Conservation (phyloP, 2,797 vertebrate genomes). For the Helostoma temminkii region DNA sequence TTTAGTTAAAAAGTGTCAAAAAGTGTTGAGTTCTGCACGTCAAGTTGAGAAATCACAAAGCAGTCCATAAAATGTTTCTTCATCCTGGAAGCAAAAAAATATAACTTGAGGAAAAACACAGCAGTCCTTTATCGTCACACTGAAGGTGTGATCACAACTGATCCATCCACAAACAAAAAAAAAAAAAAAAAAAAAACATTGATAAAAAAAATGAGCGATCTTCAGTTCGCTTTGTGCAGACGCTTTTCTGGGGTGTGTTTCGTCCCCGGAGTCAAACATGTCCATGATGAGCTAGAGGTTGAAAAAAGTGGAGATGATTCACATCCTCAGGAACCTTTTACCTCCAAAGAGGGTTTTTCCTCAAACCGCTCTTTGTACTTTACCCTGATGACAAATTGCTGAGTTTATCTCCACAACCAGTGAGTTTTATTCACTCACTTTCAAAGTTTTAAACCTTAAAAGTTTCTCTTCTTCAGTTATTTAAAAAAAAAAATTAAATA, state of each 20-base stretch:
- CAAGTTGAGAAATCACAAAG: not conserved
- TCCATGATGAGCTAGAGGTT: slow-evolving; percentile 26
- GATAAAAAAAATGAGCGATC: slow-evolving; percentile 1
- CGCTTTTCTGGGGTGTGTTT: not conserved
- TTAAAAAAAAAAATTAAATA: slow-evolving; percentile 7
- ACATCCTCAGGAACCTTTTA: slow-evolving; percentile 46
- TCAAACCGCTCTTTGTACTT: slow-evolving; percentile 76
- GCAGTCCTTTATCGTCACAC: not conserved
- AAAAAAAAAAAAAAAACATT: slow-evolving; percentile 2
- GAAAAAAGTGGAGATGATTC: not conserved
- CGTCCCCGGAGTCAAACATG: not conserved
- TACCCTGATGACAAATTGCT: slow-evolving; percentile 53
- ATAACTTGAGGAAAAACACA: not conserved
- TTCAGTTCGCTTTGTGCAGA: slow-evolving; percentile 8
- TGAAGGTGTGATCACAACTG: not conserved
- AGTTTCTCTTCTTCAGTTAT: not conserved
- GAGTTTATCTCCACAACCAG: not conserved
- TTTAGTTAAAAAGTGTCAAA: not conserved
- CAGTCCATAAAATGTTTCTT: slow-evolving; percentile 5
- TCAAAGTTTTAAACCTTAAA: slow-evolving; percentile 13
- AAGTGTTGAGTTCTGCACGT: not conserved
- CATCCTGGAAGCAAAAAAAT: slow-evolving; percentile 5
- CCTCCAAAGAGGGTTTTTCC: slow-evolving; percentile 79
- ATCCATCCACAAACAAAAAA: slow-evolving; percentile 5
- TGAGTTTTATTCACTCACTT: slow-evolving; percentile 12